Conservation (phyloP, 2,888 invertebrate species). For the Dascillus cervinus region DNA sequence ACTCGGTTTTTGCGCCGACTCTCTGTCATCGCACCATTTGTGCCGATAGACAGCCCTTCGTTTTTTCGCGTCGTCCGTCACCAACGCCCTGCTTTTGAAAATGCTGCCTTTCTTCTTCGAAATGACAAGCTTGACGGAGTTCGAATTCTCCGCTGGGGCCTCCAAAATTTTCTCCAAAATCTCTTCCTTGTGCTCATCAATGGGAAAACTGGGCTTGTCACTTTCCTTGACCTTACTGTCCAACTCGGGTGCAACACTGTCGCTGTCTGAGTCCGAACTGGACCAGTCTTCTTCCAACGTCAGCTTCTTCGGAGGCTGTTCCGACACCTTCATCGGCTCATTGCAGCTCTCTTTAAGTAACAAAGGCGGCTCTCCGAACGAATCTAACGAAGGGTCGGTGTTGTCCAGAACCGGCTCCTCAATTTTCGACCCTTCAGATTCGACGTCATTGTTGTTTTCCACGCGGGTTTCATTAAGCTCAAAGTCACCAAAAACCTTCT, state of each 20-base stretch:
- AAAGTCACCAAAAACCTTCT: not conserved
- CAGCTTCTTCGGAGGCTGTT: conserved; percentile 17
- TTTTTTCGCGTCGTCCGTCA: conserved; percentile 63
- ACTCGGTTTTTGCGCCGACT: conserved; percentile 30
- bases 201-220: conserved; percentile 12
- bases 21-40: conserved; percentile 79
- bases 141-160: conserved; percentile 43
- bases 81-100: conserved; percentile 74
- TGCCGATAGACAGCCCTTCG: conserved; percentile 75
- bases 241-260: conserved; percentile 20
- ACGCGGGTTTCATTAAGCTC: conserved; percentile 1
- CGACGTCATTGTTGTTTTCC: conserved; percentile 7
- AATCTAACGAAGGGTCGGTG: not conserved
- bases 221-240: conserved; percentile 20
- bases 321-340: conserved; percentile 23
- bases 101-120: conserved; percentile 84
- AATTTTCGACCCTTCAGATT: conserved; percentile 2
- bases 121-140: conserved; percentile 61
- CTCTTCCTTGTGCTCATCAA: conserved; percentile 32
- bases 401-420: not conserved
- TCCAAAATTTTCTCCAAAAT: conserved; percentile 34
- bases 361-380: conserved; percentile 3
- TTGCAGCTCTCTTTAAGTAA: conserved; percentile 14
- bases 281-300: conserved; percentile 29
- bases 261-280: conserved; percentile 23